These are phyloP conservation scores for Aporophyla nigra DNA, from an alignment of 2,888 invertebrate species.

Conservation along the genomic window DNA sequence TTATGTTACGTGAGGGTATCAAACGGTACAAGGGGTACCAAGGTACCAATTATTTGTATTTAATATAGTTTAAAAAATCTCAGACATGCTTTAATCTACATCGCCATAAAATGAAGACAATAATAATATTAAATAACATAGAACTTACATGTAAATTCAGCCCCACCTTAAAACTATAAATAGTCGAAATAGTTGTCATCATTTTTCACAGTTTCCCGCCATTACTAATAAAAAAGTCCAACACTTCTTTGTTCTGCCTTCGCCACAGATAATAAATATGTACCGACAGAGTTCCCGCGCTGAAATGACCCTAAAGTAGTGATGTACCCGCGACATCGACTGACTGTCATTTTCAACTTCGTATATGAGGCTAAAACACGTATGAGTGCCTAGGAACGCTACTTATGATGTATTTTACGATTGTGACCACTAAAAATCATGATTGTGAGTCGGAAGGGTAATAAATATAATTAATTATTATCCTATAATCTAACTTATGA, in stretches of 20 bases:
- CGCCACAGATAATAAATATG: constrained; percentile 62
- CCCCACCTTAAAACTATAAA: constrained; percentile 48
- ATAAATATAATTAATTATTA: constrained; percentile 82
- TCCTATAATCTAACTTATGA: constrained; percentile 82
- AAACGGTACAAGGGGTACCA: too few species aligned
- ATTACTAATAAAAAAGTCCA: constrained; percentile 48
- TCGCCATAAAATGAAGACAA: constrained; percentile 66
- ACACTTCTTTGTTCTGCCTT: constrained; percentile 65
- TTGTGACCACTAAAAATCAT: constrained; percentile 87
- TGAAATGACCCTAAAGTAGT: constrained; percentile 72
- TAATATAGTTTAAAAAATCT: constrained; percentile 18
- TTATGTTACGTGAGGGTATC: background rate
- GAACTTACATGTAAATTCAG: constrained; percentile 56
- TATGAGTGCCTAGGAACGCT: constrained; percentile 89
- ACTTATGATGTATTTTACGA: constrained; percentile 89
- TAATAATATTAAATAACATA: constrained; percentile 68
- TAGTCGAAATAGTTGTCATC: constrained; percentile 52
- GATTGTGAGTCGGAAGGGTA: constrained; percentile 90
- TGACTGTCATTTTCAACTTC: constrained; percentile 79
- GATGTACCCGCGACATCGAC: constrained; percentile 78
- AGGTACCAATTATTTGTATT: background rate
- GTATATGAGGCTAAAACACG: constrained; percentile 83
- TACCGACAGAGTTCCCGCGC: constrained; percentile 71
- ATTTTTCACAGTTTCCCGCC: constrained; percentile 51
- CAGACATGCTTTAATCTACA: constrained; percentile 46